A percentile compares a stretch with the other conserved stretches of the same genome.
Conservation (phyloP, 2,797 vertebrate genomes). For the Pogoniulus pusillus region DNA sequence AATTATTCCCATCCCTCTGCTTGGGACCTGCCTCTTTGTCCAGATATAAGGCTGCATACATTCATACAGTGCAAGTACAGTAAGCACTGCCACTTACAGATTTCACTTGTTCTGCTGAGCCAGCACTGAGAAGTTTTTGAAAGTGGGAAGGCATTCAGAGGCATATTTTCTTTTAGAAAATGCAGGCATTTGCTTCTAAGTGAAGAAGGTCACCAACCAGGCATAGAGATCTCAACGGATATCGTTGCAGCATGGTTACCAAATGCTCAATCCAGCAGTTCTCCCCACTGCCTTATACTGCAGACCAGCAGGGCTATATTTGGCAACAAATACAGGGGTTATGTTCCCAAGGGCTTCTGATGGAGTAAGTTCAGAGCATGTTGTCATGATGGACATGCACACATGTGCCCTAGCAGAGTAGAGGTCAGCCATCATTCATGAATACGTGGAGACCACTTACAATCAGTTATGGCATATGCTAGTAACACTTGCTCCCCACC, state of each 20-base stretch:
- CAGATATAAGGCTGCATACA: neutral
- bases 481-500: neutral
- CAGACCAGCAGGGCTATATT: slow-evolving; percentile 79
- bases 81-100: neutral
- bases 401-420: slow-evolving; percentile 63
- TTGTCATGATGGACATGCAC: slow-evolving; percentile 79
- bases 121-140: slow-evolving; percentile 34
- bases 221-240: slow-evolving; percentile 39
- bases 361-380: slow-evolving; percentile 66
- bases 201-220: slow-evolving; percentile 67
- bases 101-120: slow-evolving; percentile 26
- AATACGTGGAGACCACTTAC: slow-evolving; percentile 20
- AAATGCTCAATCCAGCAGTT: slow-evolving; percentile 39
- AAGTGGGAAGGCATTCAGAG: slow-evolving; percentile 57
- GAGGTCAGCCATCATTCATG: slow-evolving; percentile 46
- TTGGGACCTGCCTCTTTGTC: neutral
- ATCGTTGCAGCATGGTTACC: slow-evolving; percentile 28
- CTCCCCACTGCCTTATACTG: slow-evolving; percentile 52
- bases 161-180: slow-evolving; percentile 70
- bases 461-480: neutral
- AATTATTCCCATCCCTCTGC: neutral
- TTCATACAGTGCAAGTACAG: slow-evolving; percentile 26
- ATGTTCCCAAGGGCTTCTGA: slow-evolving; percentile 79
- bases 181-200: slow-evolving; percentile 68
- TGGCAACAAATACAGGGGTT: slow-evolving; percentile 78